A percentile compares a stretch with the other conserved stretches of the same genome.
Evolutionary conservation across 2,113 vertebrate species (phyloP).

Genomic region (Gasterosteus nipponicus): DNA sequence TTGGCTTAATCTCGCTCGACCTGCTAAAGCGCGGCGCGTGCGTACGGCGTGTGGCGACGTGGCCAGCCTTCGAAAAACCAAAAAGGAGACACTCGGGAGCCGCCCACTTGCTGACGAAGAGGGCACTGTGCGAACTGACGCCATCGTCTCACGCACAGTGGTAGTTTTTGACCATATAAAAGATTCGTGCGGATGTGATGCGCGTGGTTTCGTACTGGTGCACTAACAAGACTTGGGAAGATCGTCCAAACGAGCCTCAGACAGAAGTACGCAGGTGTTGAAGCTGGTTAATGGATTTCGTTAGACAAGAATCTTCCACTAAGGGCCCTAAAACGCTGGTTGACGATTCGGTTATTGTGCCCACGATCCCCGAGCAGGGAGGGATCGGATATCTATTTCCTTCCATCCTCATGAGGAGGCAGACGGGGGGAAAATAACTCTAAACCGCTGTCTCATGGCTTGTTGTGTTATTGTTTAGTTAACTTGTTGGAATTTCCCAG

Average conservation of each 20-base stretch:
- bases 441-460: too few relatives aligned
- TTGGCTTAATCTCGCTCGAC: constrained; percentile 68
- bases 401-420: too few relatives aligned
- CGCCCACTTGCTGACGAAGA: too few relatives aligned
- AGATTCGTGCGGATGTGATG: constrained; percentile 61
- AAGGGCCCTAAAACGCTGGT: neutral
- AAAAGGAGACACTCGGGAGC: neutral
- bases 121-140: too few relatives aligned
- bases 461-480: too few relatives aligned
- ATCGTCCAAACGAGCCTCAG: constrained; percentile 54
- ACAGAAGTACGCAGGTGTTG: constrained; percentile 12
- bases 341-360: neutral
- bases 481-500: neutral
- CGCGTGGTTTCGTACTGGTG: constrained; percentile 59
- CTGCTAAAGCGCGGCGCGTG: constrained; percentile 34
- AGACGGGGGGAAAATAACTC: too few relatives aligned
- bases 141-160: too few relatives aligned
- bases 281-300: constrained; percentile 22
- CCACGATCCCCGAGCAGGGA: neutral
- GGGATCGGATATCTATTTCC: too few relatives aligned
- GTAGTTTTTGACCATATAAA: constrained; percentile 57
- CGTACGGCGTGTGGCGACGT: constrained; percentile 19
- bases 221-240: constrained; percentile 48
- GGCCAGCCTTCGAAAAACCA: constrained; percentile 17
- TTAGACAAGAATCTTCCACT: neutral